These are phyloP conservation scores for Pelodiscus sinensis DNA, from an alignment of 2,113 vertebrate genomes.

Conservation along the genomic window DNA sequence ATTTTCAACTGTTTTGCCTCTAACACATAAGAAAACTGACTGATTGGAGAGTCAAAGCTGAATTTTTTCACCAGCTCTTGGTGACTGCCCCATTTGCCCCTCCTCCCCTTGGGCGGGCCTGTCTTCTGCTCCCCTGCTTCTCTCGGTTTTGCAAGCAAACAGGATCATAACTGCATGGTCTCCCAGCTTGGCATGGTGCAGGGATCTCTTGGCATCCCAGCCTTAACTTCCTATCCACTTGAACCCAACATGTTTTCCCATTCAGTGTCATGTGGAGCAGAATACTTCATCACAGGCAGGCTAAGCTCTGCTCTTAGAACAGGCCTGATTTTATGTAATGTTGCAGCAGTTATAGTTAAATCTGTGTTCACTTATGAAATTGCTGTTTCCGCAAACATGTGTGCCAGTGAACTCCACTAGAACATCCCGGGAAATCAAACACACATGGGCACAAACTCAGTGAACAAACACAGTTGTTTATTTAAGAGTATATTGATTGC, in stretches of 20 bases:
- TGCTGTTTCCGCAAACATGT: background rate
- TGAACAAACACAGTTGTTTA: background rate
- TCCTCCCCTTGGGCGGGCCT: too few relatives aligned
- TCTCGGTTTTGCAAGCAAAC: background rate
- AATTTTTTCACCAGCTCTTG: background rate
- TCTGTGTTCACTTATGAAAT: background rate
- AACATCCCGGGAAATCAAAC: background rate
- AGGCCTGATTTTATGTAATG: background rate
- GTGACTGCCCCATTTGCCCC: background rate
- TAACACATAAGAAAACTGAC: conserved; percentile 28
- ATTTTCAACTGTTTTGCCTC: conserved; percentile 20
- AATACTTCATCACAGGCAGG: background rate
- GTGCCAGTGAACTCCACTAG: background rate
- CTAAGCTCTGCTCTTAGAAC: background rate
- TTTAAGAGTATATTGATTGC: background rate
- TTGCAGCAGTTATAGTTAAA: background rate
- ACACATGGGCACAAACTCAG: background rate
- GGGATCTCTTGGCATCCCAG: background rate
- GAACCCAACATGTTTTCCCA: background rate
- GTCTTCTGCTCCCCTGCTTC: background rate
- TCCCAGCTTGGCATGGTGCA: background rate
- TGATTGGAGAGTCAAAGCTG: background rate
- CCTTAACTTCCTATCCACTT: background rate
- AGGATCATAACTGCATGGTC: background rate
- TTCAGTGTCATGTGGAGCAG: background rate